Evolutionary conservation across 2,888 invertebrate genomes (phyloP).

Genomic region (Drosophila macrospina): DNA sequence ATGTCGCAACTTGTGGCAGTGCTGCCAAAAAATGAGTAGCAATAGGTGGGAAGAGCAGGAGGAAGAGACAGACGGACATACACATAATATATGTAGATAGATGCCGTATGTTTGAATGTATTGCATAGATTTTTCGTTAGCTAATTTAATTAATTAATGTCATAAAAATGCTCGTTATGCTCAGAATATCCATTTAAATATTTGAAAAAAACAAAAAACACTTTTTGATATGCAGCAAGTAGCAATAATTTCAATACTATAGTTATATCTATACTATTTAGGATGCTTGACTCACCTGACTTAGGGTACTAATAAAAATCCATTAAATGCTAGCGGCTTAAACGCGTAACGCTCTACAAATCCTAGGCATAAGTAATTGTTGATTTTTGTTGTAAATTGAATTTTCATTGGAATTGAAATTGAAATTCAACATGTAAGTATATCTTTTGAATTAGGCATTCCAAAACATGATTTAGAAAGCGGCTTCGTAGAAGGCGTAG

Average conservation of each 20-base stretch:
- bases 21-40: constrained; percentile 57
- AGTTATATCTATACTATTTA: background rate
- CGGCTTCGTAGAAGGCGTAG: constrained; percentile 89
- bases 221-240: constrained; percentile 1
- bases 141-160: constrained; percentile 62
- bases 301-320: constrained; percentile 78
- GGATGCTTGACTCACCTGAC: constrained; percentile 65
- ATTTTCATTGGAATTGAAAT: constrained; percentile 68
- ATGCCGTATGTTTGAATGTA: constrained; percentile 11
- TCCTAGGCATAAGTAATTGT: constrained; percentile 56
- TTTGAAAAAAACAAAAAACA: constrained; percentile 5
- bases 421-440: constrained; percentile 73
- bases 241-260: constrained; percentile 16
- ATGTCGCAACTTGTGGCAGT: constrained; percentile 41
- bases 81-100: constrained; percentile 5
- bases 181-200: constrained; percentile 13
- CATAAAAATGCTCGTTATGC: constrained; percentile 32
- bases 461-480: constrained; percentile 71
- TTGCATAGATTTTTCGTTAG: constrained; percentile 19
- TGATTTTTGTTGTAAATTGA: constrained; percentile 39
- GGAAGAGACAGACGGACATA: background rate
- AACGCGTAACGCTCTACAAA: constrained; percentile 67
- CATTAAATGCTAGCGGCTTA: constrained; percentile 82
- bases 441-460: constrained; percentile 65
- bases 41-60: background rate